Evolutionary conservation across 2,888 invertebrate genomes (phyloP), one percentile per base, ranked within the genome.

Genomic region (Drosophila prolongata): DNA sequence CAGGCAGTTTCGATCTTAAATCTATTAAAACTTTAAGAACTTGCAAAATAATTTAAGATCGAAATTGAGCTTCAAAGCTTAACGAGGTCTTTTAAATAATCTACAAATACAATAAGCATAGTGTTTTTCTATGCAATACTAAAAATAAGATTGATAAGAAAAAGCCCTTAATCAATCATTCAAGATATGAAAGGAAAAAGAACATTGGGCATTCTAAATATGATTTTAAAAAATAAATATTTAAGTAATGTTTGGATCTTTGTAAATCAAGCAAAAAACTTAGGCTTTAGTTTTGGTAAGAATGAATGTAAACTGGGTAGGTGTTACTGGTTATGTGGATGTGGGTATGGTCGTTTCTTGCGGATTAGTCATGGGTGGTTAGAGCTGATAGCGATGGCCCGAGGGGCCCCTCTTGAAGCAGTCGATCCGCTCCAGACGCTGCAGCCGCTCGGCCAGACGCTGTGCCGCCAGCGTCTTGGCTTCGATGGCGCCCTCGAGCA

Each of bases 391-490:
- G 10, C 44, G 44, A 9, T 44, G 55, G 3, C 70, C 60, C 27
- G 53, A 16, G 30, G 72, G 46, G 8, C 77, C 75, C 46, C 75
- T 53, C 52, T 75, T 90, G 61, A 60, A 76, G 67, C 87, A 83
- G 2, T 84, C 75, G 13, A 69, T 43, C 24, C 76, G 85, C 72
- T 87, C 82, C 55, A 85, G 67, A 30, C 85, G 80, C 46, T 86
- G 86, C 57, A 86, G 55, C 46, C 90, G 89, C 24, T 85, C 89
- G 64, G 90, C 76, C 65, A 90, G 74, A 73, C 84, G 82, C 37
- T 81, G 71, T 38, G 90, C 78, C 70, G 80, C 79, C 67, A 67
- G 40, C 6, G 81, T 77, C 46, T 90, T 90, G 53, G 79, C 77
- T 42, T 77, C 83, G 54, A 90, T 89, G 67, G 85, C 83, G 42